phyloP scores from a whole-genome alignment of 2,888 invertebrate genomes.

The Thysanoteuthis rhombus region DNA sequence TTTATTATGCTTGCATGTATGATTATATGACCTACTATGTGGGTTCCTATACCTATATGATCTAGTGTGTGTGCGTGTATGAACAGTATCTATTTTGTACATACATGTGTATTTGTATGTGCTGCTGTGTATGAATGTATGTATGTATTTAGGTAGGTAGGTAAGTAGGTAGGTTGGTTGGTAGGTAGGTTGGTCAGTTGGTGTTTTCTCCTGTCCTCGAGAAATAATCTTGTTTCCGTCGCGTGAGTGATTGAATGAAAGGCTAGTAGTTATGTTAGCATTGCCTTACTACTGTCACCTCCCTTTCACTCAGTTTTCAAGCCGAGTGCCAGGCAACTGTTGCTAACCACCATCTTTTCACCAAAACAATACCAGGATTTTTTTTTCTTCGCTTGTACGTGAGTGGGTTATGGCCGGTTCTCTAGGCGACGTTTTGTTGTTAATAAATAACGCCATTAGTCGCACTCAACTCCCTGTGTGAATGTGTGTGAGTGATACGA shows the following conservation, averaged over 20 bases:
- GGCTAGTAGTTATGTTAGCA: not conserved
- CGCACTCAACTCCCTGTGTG: not conserved
- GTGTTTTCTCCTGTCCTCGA: not conserved
- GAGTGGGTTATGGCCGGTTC: not conserved
- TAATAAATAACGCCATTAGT: not conserved
- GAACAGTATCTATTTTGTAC: too few species aligned
- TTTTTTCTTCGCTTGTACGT: not conserved
- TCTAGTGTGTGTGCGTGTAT: too few species aligned
- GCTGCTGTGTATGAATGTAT: not conserved
- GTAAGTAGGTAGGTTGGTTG: not conserved
- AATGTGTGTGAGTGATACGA: not conserved
- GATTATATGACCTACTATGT: too few species aligned
- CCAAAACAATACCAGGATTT: not conserved
- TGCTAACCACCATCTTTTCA: not conserved
- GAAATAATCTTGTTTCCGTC: not conserved
- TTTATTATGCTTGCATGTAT: too few species aligned
- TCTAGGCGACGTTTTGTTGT: not conserved
- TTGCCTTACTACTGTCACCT: not conserved
- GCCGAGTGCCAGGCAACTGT: not conserved
- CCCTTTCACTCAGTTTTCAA: not conserved
- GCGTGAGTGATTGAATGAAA: not conserved
- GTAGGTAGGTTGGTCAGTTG: too few species aligned
- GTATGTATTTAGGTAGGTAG: not conserved
- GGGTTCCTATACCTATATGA: too few species aligned
- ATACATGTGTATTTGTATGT: too few species aligned